Base-by-base conservation (phyloP, 2,113 vertebrate species). In the Micronycteris hirsuta region DNA sequence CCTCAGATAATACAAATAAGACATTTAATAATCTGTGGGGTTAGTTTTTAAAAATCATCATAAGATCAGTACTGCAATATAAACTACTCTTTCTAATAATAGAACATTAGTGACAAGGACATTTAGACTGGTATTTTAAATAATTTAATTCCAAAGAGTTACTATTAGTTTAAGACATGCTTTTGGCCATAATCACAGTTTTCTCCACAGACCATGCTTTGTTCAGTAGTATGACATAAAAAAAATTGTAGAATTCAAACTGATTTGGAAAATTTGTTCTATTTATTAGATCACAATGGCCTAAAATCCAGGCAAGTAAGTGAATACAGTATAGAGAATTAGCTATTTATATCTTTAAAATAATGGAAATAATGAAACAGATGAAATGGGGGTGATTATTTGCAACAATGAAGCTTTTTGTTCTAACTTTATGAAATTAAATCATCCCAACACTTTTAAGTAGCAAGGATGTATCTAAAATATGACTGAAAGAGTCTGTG, bases 121-220 rank as follows among this genome's bases (percentile, higher is more conserved):
- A 94, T 76, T 93, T 86, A 84, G 22, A 78, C 15, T 28, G 24
- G 15, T 52, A 92, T 86, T 83, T 93, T 94, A 63, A 95, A 86
- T 86, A 63, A 92, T 78, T 93, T 86, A 92, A 82, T 88, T 91
- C 41, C 43, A 83, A 93, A 89, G 38, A 81, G 33, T 78, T 93
- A 93, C 77, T 89, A 58, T 82, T 94, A 81, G 26, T n/a, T 93
- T 83, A 97, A 94, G 63, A 61, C 16, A 88, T 61, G 56, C 10
- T 95, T 91, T 89, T 81, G 84, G 41, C 31, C 63, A 95, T 38
- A 88, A 91, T 41, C 89, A 81, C 3, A 80, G 26, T 41, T 85
- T 15, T 95, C 26, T 67, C 15, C 7, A 81, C 5, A 63, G 31
- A 84, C 20, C 4, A 24, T 88, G 56, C 85, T 61, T 93, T 94